phyloP scores from a whole-genome alignment of 2,888 invertebrate genomes.

The Noctua janthina region DNA sequence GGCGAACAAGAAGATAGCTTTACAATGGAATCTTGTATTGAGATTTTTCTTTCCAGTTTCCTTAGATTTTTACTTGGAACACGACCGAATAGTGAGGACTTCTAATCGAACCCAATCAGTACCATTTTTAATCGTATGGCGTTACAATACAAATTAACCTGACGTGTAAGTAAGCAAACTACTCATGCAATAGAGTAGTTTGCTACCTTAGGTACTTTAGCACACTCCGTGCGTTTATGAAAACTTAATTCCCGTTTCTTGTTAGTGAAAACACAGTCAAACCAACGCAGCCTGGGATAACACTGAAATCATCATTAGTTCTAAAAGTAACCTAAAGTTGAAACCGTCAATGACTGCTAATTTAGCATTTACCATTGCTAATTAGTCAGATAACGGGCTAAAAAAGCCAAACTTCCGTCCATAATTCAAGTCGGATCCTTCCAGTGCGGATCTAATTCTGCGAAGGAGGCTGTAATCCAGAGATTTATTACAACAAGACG shows the following conservation, averaged over 20 bases:
- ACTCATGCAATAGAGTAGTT: no score
- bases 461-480: conserved; percentile 64
- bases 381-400: conserved; percentile 51
- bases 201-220: background rate
- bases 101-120: background rate
- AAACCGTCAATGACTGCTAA: conserved; percentile 13
- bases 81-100: background rate
- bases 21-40: conserved; percentile 13
- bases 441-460: conserved; percentile 50
- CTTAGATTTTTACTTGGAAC: background rate
- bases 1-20: background rate
- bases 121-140: no score
- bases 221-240: background rate
- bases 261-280: background rate
- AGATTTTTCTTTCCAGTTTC: background rate
- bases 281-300: background rate
- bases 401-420: conserved; percentile 46
- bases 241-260: background rate
- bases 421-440: conserved; percentile 59
- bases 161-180: no score
- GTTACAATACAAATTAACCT: no score
- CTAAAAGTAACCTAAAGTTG: background rate
- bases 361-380: conserved; percentile 44
- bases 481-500: conserved; percentile 70
- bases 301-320: background rate